phyloP scores from a whole-genome alignment of 2,888 invertebrate species.

The Caradrina kadenii region DNA sequence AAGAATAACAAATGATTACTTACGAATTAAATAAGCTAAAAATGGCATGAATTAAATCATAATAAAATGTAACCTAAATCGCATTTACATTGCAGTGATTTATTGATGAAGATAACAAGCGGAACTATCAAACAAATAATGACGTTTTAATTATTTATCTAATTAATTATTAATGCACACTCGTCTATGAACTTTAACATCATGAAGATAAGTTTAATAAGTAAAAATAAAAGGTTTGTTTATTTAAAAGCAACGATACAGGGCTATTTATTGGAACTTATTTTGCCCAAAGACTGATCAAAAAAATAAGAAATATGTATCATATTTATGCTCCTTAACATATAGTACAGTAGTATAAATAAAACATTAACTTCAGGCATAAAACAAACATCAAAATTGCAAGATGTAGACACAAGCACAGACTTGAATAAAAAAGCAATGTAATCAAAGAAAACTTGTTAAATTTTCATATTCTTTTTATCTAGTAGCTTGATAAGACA shows the following conservation, averaged over 20 bases:
- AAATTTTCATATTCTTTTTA: constrained; percentile 53
- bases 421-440: constrained; percentile 33
- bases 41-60: constrained; percentile 4
- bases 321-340: background rate
- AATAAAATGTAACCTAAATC: too few relatives aligned
- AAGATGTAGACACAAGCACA: background rate
- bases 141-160: constrained; percentile 5
- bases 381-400: background rate
- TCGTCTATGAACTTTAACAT: constrained; percentile 14
- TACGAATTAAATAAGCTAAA: background rate
- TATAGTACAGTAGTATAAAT: too few relatives aligned
- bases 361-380: background rate
- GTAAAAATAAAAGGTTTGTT: background rate
- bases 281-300: too few relatives aligned
- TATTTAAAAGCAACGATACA: background rate
- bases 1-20: background rate
- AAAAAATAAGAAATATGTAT: background rate
- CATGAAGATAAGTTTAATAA: background rate
- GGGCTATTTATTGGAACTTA: too few relatives aligned
- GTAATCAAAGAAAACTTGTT: constrained; percentile 36
- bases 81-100: constrained; percentile 14
- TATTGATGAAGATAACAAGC: constrained; percentile 15
- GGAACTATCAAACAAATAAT: constrained; percentile 23
- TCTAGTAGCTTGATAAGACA: constrained; percentile 49
- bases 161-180: constrained; percentile 4